Base-by-base conservation (phyloP, 1,140 invertebrate species). In the Drosophila santomea region DNA sequence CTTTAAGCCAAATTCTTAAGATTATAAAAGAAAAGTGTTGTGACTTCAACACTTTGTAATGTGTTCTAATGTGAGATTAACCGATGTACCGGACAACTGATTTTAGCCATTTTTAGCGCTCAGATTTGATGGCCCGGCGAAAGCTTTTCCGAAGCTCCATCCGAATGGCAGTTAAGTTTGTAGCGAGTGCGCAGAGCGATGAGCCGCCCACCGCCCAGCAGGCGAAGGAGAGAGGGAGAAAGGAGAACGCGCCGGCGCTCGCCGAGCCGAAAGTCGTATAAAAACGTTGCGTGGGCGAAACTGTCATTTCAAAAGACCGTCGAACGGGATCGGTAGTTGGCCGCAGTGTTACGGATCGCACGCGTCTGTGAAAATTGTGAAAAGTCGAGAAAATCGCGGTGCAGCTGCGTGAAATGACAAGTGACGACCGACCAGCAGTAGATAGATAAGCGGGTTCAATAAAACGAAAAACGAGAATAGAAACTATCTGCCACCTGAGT, bases 241-340 rank as follows among this genome's bases (percentile, higher is more conserved):
- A 43, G 59, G 39, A 38, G 58, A 71, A 39, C 17, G 39, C 14
- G 58, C 32, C 55, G 58, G 23, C 55, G 58, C 68, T 74, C 51
- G 56, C 3, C 73, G 48, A 52, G 64, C 5, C 73, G 48, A 52
- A 69, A 73, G 67, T 72, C 54, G 50, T 89, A 89, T 39, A 80
- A 88, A 88, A 88, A 59, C 68, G 50, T 36, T 59, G 80, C 50
- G 71, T 69, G 56, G 62, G 39, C 63, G 60, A 43, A 64, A 69
- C 73, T 68, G 76, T 79, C 73, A 78, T 60, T 72, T 80, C 54
- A 74, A 81, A 80, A 78, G 58, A 61, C 78, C 56, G 56, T 60
- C 50, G 44, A 67, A 61, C 78, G 77, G 77, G 64, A 86, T 83
- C 71, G 51, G 35, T 61, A 68, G 32, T 74, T 44, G 69, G 38